Base-by-base conservation (phyloP, 2,113 vertebrate genomes). In the Perognathus longimembris region DNA sequence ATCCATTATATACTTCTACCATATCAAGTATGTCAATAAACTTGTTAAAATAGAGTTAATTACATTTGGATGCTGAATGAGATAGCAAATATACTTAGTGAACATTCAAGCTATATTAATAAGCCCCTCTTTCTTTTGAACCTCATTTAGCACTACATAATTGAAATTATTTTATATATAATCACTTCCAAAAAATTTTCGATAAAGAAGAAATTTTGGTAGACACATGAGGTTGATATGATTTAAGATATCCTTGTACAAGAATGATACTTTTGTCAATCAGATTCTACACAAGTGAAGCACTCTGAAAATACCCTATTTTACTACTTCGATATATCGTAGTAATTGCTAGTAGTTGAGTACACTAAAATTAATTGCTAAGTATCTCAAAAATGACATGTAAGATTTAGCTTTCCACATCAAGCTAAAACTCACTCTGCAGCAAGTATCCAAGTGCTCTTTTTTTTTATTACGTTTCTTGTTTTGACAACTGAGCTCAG, bases 301-400 rank as follows among this genome's bases (percentile, higher is more conserved):
- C 14, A 69, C 5, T 50, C 28, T 69, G 26, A 76, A 73, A 20
- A 67, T 5, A 81, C 59, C 8, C 6, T 88, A 54, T 1, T 50
- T 90, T 69, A 94, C 5, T 11, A 64, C 3, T 64, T 88, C 88
- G 40, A 74, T 83, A 24, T 90, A 73, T 75, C 9, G 78, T 80
- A 18, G 77, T 69, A 81, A 73, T 74, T 66, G 77, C 6, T 22
- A 78, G 15, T 88, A 85, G 70, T 74, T 73, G 3, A 59, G 8
- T 77, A 67, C 0, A 63, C 15, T 66, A 38, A 88, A 81, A 57
- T 40, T 6, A 77, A 92, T 64, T 57, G 6, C 63, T 82, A 30
- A 83, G n/a, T 21, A 34, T 63, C 18, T 15, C 76, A 17, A 70
- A 88, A 93, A 74, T 73, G 0, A 64, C 38, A 5, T 34, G 76